These are phyloP conservation scores for Pachydiplax longipennis DNA, from an alignment of 2,888 invertebrate species.

Conservation along the genomic window DNA sequence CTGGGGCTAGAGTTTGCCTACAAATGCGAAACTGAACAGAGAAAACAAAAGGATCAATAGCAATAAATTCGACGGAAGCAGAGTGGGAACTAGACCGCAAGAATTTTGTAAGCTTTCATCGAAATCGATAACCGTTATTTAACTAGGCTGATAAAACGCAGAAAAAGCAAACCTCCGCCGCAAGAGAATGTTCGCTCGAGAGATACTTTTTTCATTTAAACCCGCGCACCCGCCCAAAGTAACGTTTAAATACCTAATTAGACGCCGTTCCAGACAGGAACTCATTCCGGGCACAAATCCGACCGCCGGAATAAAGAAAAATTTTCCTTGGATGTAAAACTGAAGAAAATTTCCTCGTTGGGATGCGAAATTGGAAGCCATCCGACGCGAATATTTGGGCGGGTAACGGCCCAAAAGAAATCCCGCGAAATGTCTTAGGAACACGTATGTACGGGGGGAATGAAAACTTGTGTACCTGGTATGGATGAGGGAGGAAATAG, in stretches of 20 bases:
- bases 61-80: too few species aligned
- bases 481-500: not conserved
- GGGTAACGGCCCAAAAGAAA: not conserved
- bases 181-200: too few species aligned
- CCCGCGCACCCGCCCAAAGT: not conserved
- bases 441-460: not conserved
- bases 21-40: too few species aligned
- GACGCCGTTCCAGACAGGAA: not conserved
- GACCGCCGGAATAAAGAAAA: not conserved
- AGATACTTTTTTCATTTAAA: too few species aligned
- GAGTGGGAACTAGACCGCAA: too few species aligned
- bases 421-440: not conserved
- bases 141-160: too few species aligned
- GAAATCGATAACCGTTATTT: too few species aligned
- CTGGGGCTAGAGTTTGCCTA: too few species aligned
- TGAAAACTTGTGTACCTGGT: not conserved
- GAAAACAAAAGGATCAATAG: too few species aligned
- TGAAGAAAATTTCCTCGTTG: not conserved
- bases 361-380: not conserved
- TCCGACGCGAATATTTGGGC: not conserved
- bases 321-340: not conserved
- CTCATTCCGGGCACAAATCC: slow-evolving; percentile 8
- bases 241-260: slow-evolving; percentile 1
- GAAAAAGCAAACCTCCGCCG: too few species aligned
- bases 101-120: too few species aligned